Base-by-base conservation (phyloP, 2,797 vertebrate genomes). In the Acanthis flammea region DNA sequence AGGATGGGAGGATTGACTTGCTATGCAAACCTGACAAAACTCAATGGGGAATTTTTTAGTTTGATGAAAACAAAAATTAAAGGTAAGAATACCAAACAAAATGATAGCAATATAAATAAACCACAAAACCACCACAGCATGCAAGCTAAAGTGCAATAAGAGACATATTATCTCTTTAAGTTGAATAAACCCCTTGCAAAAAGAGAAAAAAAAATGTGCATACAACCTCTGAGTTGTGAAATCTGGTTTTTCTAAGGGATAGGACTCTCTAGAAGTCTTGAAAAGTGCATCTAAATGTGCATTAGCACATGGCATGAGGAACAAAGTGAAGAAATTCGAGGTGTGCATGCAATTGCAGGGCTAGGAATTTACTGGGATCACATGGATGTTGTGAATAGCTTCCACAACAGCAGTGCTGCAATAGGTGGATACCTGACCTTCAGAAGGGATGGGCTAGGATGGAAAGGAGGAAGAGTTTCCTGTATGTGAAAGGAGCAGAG, bases 51-150 rank as follows among this genome's bases (percentile, higher is more conserved):
- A 55, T 62, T 58, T 51, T 76, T 2, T 10, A 58, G 58, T 42
- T 80, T 57, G 62, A 84, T 62, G 31, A 68, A 80, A 92, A 71
- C 16, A 76, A 79, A 66, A 16, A 74, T 39, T 80, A 90, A 91
- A 94, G 19, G 6, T 80, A 83, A 48, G 57, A 67, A 60, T 18
- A 82, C 25, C 2, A 67, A 71, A 31, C 2, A 54, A 79, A 88
- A 25, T 55, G 0, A 76, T 24, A 67, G 6, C 15, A 51, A 10
- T n/a, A 63, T 63, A 45, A 80, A 67, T 51, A 88, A 93, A 42
- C 8, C 1, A 54, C 13, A 63, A 74, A 89, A 61, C n/a, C 11
- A 67, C 22, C 19, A 22, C 7, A 42, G 11, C 15, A 21, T 39
- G 16, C 4, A 39, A 35, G 35, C 33, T 68, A 15, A 94, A 88